Percentiles rank a stretch among this genome's conserved stretches.
Evolutionary conservation across 2,888 invertebrate species (phyloP).

Genomic region (Pollenia angustigena): DNA sequence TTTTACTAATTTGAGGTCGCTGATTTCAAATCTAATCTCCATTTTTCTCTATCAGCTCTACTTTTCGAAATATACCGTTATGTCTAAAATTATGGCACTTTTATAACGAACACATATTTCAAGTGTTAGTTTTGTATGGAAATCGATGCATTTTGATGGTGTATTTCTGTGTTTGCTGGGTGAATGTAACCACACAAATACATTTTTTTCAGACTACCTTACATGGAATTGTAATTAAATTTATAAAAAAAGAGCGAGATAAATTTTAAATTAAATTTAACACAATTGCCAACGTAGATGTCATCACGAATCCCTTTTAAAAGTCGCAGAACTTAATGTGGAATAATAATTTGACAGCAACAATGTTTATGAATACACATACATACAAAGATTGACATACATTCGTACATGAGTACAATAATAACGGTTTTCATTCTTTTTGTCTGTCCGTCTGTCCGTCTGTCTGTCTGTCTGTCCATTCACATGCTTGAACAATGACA

Average conservation of each 20-base stretch:
- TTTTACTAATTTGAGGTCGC: too few species aligned
- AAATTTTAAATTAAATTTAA: conserved; percentile 11
- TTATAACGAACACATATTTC: too few species aligned
- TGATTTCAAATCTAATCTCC: too few species aligned
- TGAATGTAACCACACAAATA: neutral
- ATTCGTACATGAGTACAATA: neutral
- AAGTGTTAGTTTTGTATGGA: too few species aligned
- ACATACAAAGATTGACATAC: neutral
- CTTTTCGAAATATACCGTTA: too few species aligned
- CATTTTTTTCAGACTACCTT: conserved; percentile 26
- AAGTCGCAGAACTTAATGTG: conserved; percentile 3
- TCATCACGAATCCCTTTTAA: conserved; percentile 50
- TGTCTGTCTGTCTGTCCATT: neutral
- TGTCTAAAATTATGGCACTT: too few species aligned
- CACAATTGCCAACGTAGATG: conserved; percentile 36
- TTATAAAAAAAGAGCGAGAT: neutral
- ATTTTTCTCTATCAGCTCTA: too few species aligned
- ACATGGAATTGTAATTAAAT: conserved; percentile 65
- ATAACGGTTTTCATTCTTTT: too few species aligned
- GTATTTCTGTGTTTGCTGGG: neutral
- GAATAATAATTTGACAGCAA: neutral
- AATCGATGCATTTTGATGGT: too few species aligned
- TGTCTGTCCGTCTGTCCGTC: neutral
- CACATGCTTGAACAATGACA: conserved; percentile 36
- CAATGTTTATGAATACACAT: neutral